phyloP scores from a whole-genome alignment of 2,888 invertebrate genomes.

The Salticus scenicus region DNA sequence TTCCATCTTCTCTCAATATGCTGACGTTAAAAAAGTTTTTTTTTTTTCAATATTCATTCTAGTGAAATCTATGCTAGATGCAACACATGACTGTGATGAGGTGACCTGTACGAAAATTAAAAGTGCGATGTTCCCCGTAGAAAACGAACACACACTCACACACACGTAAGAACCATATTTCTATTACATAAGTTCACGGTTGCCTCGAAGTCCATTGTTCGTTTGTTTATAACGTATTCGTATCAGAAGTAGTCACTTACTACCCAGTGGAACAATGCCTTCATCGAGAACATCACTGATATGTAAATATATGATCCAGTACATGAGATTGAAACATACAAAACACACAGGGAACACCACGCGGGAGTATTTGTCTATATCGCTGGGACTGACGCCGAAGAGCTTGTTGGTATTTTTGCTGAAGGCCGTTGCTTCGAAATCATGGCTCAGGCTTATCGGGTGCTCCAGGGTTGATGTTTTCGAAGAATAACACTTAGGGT shows the following conservation, averaged over 20 bases:
- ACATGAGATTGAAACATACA: slow-evolving; percentile 98
- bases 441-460: slow-evolving; percentile 47
- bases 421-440: slow-evolving; percentile 57
- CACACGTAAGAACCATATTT: slow-evolving; percentile 44
- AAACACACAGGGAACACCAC: slow-evolving; percentile 99
- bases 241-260: slow-evolving; percentile 42
- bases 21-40: slow-evolving; percentile 19
- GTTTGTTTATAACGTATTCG: not conserved
- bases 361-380: slow-evolving; percentile 99
- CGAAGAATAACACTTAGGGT: slow-evolving; percentile 68
- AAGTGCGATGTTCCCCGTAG: slow-evolving; percentile 46
- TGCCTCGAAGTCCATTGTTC: not conserved
- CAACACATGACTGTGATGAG: slow-evolving; percentile 66
- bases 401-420: slow-evolving; percentile 92
- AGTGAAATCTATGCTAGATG: slow-evolving; percentile 53
- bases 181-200: slow-evolving; percentile 19
- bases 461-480: slow-evolving; percentile 63
- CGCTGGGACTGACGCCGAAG: slow-evolving; percentile 93
- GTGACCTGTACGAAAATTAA: slow-evolving; percentile 59
- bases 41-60: slow-evolving; percentile 28
- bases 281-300: slow-evolving; percentile 82
- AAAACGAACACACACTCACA: slow-evolving; percentile 61
- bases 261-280: slow-evolving; percentile 61
- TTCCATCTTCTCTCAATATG: not conserved
- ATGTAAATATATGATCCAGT: slow-evolving; percentile 97